These are phyloP conservation scores for Xylota segnis DNA, from an alignment of 2,888 invertebrate species.

Conservation along the genomic window DNA sequence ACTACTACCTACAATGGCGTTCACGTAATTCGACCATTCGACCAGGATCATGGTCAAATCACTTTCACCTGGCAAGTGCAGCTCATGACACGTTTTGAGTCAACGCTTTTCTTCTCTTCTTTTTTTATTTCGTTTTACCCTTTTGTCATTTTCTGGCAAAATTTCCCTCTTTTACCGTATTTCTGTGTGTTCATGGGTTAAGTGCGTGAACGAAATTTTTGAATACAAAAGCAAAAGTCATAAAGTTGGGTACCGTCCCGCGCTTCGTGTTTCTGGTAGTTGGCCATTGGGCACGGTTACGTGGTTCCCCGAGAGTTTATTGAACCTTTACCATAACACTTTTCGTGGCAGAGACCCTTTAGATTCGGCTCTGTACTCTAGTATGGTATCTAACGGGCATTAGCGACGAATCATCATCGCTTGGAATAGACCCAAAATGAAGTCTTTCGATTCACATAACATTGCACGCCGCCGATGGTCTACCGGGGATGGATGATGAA, in stretches of 20 bases:
- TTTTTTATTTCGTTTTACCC: conserved; percentile 46
- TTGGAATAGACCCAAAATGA: conserved; percentile 33
- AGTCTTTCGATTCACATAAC: conserved; percentile 52
- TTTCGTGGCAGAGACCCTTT: conserved; percentile 30
- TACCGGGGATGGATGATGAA: conserved; percentile 44
- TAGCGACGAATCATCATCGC: conserved; percentile 31
- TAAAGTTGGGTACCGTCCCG: conserved; percentile 4
- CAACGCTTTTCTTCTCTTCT: neutral
- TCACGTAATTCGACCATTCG: conserved; percentile 71
- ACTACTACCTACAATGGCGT: conserved; percentile 46
- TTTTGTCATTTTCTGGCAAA: conserved; percentile 51
- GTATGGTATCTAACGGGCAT: conserved; percentile 38
- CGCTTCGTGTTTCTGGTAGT: neutral
- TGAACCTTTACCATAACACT: conserved; percentile 41
- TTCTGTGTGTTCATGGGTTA: conserved; percentile 25
- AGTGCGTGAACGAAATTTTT: conserved; percentile 62
- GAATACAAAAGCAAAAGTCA: conserved; percentile 54
- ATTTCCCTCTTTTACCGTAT: conserved; percentile 46
- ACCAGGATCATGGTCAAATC: conserved; percentile 76
- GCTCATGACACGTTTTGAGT: conserved; percentile 40
- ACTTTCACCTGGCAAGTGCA: conserved; percentile 74
- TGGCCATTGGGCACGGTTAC: conserved; percentile 44
- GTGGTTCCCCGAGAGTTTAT: conserved; percentile 51
- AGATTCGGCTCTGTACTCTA: conserved; percentile 26
- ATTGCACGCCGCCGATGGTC: conserved; percentile 6